Conservation (phyloP, 2,888 invertebrate species). For the Hypercompe scribonia region DNA sequence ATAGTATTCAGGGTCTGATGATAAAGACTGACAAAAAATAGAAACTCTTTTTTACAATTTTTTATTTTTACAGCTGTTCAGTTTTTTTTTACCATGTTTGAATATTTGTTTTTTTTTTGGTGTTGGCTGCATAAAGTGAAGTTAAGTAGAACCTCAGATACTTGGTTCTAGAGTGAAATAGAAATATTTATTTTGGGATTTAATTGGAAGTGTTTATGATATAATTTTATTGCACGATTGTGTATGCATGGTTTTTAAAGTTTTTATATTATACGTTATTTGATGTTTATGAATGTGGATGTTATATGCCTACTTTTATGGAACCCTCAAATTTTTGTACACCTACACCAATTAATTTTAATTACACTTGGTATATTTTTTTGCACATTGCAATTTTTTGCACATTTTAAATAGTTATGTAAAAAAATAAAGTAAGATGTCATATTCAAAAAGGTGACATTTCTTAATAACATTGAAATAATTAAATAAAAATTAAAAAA, state of each 20-base stretch:
- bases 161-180: not conserved
- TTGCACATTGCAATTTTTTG: too few species aligned
- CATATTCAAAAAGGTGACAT: not conserved
- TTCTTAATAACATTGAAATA: too few species aligned
- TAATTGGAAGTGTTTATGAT: not conserved
- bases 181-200: not conserved
- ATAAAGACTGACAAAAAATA: not conserved
- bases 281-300: not conserved
- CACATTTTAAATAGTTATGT: not conserved
- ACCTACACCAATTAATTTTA: not conserved
- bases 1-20: too few species aligned
- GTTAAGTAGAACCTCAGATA: not conserved
- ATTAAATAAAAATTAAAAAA: too few species aligned
- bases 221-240: conserved; percentile 37
- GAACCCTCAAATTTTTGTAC: not conserved
- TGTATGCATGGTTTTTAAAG: conserved; percentile 38
- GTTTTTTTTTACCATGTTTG: not conserved
- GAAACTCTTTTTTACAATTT: not conserved
- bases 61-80: not conserved
- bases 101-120: not conserved
- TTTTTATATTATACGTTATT: not conserved
- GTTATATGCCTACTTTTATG: not conserved
- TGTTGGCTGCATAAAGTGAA: not conserved
- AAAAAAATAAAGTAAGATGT: not conserved
- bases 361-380: not conserved